These are phyloP conservation scores for Procambarus virginalis DNA, from an alignment of 1,140 invertebrate species.

Conservation along the genomic window DNA sequence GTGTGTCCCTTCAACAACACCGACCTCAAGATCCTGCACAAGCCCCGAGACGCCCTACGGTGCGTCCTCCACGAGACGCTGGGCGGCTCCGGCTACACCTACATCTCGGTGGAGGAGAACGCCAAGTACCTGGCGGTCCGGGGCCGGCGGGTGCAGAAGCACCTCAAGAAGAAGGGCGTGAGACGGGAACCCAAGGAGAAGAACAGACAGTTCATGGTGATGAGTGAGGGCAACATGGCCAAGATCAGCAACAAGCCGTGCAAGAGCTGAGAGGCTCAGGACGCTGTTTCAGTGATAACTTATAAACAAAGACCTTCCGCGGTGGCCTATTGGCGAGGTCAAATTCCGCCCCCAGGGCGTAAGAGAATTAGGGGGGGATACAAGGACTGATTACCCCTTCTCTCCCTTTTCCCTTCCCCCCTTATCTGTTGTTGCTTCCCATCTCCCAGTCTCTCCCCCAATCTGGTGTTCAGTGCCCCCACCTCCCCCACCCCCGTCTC, in stretches of 20 bases:
- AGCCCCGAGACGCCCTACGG: not conserved
- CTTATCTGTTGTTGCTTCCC: too few species aligned
- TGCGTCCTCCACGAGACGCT: slow-evolving; percentile 22
- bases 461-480: too few species aligned
- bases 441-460: too few species aligned
- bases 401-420: too few species aligned
- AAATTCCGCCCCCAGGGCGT: too few species aligned
- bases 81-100: slow-evolving; percentile 1
- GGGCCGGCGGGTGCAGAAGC: slow-evolving; percentile 21
- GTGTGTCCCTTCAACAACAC: not conserved
- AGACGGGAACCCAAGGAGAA: not conserved
- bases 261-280: not conserved
- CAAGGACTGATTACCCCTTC: too few species aligned
- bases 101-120: slow-evolving; percentile 20
- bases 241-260: not conserved
- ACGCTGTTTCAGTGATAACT: too few species aligned
- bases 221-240: not conserved
- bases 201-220: not conserved
- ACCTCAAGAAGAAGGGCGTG: not conserved
- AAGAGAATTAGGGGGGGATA: too few species aligned
- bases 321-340: too few species aligned
- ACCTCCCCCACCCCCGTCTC: too few species aligned
- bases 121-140: slow-evolving; percentile 24
- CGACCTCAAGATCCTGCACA: not conserved
- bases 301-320: too few species aligned